Conservation (phyloP, 2,113 vertebrate species). For the Spea bombifrons region DNA sequence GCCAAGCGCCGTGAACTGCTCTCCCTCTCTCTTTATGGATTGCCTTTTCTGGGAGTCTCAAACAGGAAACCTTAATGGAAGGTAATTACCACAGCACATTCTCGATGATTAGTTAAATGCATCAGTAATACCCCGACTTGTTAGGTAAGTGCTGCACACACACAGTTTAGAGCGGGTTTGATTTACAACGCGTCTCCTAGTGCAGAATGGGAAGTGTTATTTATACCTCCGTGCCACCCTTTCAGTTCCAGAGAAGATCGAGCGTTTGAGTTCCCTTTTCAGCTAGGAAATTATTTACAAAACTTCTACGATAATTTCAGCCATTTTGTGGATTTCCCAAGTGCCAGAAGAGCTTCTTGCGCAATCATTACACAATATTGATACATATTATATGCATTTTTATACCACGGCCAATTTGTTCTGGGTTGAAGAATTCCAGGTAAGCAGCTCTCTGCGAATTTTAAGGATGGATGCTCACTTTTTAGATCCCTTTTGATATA, state of each 20-base stretch:
- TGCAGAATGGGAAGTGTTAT: slow-evolving; percentile 52
- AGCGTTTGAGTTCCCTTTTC: too few species aligned
- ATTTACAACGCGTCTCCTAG: slow-evolving; percentile 48
- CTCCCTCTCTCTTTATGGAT: slow-evolving; percentile 40
- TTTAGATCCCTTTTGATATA: too few species aligned
- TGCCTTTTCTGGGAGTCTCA: slow-evolving; percentile 51
- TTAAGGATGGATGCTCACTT: too few species aligned
- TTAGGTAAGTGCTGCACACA: slow-evolving; percentile 57
- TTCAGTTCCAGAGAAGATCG: not conserved
- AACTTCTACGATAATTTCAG: too few species aligned
- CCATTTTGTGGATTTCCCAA: too few species aligned
- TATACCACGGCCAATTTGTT: too few species aligned
- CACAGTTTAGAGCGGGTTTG: slow-evolving; percentile 50
- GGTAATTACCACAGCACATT: slow-evolving; percentile 64
- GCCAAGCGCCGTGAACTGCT: slow-evolving; percentile 43
- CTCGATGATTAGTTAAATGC: slow-evolving; percentile 58
- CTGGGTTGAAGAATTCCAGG: too few species aligned
- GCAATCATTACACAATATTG: too few species aligned
- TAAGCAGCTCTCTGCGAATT: too few species aligned
- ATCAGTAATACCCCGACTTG: slow-evolving; percentile 56
- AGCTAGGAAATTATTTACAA: too few species aligned
- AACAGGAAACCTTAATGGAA: slow-evolving; percentile 56
- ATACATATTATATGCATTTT: too few species aligned
- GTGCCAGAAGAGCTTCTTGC: too few species aligned
- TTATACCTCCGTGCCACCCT: not conserved